phyloP scores from a whole-genome alignment of 92 coral and sea anemone genomes.

The Diadumene lineata region DNA sequence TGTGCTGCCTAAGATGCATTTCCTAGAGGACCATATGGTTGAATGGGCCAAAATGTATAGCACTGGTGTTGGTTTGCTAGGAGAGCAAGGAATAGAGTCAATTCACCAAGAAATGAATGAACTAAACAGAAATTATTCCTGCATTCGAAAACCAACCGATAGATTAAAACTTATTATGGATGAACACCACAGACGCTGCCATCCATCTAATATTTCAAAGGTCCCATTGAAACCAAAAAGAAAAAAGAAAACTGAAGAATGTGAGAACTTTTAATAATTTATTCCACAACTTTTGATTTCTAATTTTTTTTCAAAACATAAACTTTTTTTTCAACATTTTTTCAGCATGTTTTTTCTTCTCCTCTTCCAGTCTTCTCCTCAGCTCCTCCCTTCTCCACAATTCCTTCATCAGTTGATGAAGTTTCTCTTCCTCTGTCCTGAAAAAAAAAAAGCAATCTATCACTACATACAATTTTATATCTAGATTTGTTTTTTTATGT shows the following conservation, averaged over 20 bases:
- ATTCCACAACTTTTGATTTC: neutral
- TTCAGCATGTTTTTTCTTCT: neutral
- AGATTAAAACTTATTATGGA: neutral
- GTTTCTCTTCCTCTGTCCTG: neutral
- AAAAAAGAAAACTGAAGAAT: conserved; percentile 2
- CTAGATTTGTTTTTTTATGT: too few relatives aligned
- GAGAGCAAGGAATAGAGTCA: conserved; percentile 42
- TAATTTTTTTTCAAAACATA: neutral
- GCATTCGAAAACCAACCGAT: neutral
- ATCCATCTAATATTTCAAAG: conserved; percentile 10
- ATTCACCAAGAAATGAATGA: conserved; percentile 36
- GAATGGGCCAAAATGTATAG: conserved; percentile 23
- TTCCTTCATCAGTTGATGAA: neutral
- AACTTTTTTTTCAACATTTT: neutral
- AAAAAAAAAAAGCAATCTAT: neutral
- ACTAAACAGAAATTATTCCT: conserved; percentile 1
- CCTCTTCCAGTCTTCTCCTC: neutral
- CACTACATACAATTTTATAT: too few relatives aligned
- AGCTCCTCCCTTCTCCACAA: neutral
- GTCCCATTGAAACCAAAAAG: conserved; percentile 20
- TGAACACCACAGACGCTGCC: conserved; percentile 37
- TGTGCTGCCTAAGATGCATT: conserved; percentile 37
- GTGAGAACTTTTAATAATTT: neutral
- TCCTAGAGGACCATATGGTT: conserved; percentile 24
- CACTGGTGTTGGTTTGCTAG: conserved; percentile 33